Percentiles rank a stretch among this genome's conserved stretches.
phyloP scores from a whole-genome alignment of 2,113 vertebrate genomes.

The Megaleporinus macrocephalus region DNA sequence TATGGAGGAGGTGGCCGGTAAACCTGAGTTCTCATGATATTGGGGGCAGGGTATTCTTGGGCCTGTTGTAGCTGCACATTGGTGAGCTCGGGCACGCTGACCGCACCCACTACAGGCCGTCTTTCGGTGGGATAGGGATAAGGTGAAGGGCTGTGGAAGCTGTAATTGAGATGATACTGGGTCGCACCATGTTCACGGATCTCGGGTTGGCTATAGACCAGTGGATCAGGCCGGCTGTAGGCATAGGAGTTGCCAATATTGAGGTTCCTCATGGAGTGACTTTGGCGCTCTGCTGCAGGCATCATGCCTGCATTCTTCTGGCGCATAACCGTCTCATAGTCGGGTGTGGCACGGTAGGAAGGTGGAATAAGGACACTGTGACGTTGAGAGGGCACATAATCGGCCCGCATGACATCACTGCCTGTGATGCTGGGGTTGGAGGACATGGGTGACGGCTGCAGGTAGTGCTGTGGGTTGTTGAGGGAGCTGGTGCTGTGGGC shows the following conservation, averaged over 20 bases:
- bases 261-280: slow-evolving; percentile 94
- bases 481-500: slow-evolving; percentile 96
- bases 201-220: slow-evolving; percentile 98
- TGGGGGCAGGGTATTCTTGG: slow-evolving; percentile 92
- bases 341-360: slow-evolving; percentile 93
- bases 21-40: slow-evolving; percentile 94
- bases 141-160: slow-evolving; percentile 90
- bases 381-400: slow-evolving; percentile 90
- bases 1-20: slow-evolving; percentile 94
- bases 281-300: slow-evolving; percentile 85
- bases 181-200: slow-evolving; percentile 88
- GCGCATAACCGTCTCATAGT: slow-evolving; percentile 97
- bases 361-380: slow-evolving; percentile 94
- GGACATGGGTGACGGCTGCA: slow-evolving; percentile 95
- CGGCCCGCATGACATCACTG: slow-evolving; percentile 89
- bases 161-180: slow-evolving; percentile 89
- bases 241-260: slow-evolving; percentile 92
- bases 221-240: slow-evolving; percentile 91
- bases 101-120: slow-evolving; percentile 90
- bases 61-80: slow-evolving; percentile 94
- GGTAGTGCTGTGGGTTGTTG: slow-evolving; percentile 91
- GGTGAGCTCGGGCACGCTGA: slow-evolving; percentile 95
- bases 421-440: slow-evolving; percentile 96
- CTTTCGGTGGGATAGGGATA: slow-evolving; percentile 88
- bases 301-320: slow-evolving; percentile 86